phyloP scores from a whole-genome alignment of 2,797 vertebrate genomes.

The Rousettus madagascariensis region DNA sequence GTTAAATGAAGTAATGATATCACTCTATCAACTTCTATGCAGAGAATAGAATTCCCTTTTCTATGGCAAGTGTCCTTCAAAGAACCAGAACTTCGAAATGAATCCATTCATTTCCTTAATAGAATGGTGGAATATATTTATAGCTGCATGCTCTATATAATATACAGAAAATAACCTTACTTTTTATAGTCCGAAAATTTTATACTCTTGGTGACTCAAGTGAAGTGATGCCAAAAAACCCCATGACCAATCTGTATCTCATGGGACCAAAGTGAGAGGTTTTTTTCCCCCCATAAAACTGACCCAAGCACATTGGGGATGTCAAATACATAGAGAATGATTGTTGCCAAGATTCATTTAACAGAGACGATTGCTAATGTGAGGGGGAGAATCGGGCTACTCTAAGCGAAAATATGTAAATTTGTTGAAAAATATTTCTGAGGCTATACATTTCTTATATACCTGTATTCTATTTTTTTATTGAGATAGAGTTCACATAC shows the following conservation, averaged over 20 bases:
- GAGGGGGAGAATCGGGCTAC: not conserved
- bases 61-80: not conserved
- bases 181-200: not conserved
- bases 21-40: not conserved
- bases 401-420: slow-evolving; percentile 19
- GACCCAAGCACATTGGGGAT: not conserved
- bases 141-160: not conserved
- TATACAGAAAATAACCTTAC: not conserved
- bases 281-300: not conserved
- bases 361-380: not conserved
- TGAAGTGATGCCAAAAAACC: not conserved
- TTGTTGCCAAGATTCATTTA: not conserved
- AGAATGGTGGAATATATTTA: not conserved
- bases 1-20: not conserved
- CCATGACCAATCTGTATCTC: not conserved
- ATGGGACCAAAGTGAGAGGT: not conserved
- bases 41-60: slow-evolving; percentile 26
- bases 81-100: not conserved
- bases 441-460: not conserved
- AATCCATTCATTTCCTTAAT: not conserved
- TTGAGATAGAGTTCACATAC: not conserved
- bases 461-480: not conserved
- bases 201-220: not conserved
- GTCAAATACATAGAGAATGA: not conserved
- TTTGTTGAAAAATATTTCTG: slow-evolving; percentile 9